Base-by-base conservation (phyloP, 1,140 invertebrate genomes). In the Popillia japonica region DNA sequence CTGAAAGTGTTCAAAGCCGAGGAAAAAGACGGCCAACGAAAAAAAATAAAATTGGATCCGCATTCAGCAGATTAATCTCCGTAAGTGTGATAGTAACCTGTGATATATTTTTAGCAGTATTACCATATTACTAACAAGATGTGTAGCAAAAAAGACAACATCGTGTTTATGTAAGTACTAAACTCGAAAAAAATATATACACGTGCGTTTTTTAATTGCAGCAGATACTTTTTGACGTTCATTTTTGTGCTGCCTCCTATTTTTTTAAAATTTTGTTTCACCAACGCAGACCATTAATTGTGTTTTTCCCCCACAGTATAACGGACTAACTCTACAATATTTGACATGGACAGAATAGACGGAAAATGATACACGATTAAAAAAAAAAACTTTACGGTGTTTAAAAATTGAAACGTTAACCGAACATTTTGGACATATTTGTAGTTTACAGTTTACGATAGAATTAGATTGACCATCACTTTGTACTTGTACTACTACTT, bases 1-100 rank as follows among this genome's bases (percentile, higher is more conserved):
- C 85, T 96, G 41, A 96, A 97, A 87, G 96, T 98, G 6, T 90
- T 98, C 85, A 93, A 95, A 86, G 96, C 96, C 8, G 95, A 98
- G 86, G 96, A 97, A 79, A 90, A 90, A 20, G 88, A 86, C 10
- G 87, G 89, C 79, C 87, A 89, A 76, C 86, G 90, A 78, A 92
- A 92, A 83, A 86, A 90, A 80, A 78, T 89, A 72, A 85, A 87
- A 83, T 87, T 89, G 83, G 89, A 90, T 72, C 88, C 34, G 6
- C 11, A 34, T 9, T 11, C 34, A 8, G 14, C 41, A 11, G 72
- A 74, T 41, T 74, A 88, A 20, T 2, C 22, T 20, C 4, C 61
- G 61, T 68, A 68, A 68, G 61, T 68, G 61, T 68, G 61, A 68
- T 68, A 68, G 61, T 68, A 68, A 68, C 27, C 61, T 68, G 61